Percentiles rank a stretch among this genome's conserved stretches.
Evolutionary conservation across 2,113 vertebrate genomes (phyloP).

Genomic region (Toxostoma redivivum): DNA sequence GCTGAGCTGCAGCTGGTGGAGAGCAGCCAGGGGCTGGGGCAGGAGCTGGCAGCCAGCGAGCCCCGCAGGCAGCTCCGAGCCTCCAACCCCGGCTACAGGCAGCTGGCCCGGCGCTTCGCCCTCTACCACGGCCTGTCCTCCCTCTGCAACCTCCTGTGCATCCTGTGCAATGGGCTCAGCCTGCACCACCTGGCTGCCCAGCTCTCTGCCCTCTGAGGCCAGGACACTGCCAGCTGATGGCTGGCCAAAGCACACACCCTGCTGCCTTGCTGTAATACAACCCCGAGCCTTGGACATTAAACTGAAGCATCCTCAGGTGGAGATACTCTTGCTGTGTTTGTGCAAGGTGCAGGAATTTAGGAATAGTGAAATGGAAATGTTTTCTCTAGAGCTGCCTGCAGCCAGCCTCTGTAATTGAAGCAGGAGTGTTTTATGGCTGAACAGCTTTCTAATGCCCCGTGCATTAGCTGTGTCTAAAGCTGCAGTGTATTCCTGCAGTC

Average conservation of each 20-base stretch:
- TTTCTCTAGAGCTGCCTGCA: not conserved
- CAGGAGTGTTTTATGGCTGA: not conserved
- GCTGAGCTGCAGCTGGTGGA: conserved; percentile 79
- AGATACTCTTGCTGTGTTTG: not conserved
- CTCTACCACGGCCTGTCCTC: conserved; percentile 75
- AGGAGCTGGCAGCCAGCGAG: conserved; percentile 71
- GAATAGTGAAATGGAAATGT: not conserved
- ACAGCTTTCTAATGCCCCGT: not conserved
- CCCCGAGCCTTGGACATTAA: not conserved
- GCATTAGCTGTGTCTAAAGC: not conserved
- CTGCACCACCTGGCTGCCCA: conserved; percentile 75
- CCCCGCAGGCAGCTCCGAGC: conserved; percentile 69
- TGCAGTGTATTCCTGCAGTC: not conserved
- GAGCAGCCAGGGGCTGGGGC: conserved; percentile 72
- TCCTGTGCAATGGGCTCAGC: conserved; percentile 77
- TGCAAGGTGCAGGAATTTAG: not conserved
- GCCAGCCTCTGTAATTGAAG: not conserved
- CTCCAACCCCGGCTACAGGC: conserved; percentile 65
- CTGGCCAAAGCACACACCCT: too few relatives aligned
- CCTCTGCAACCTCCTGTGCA: conserved; percentile 83
- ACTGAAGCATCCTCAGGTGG: not conserved
- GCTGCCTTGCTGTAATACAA: not conserved
- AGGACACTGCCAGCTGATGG: accelerated
- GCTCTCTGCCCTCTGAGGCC: conserved; percentile 62
- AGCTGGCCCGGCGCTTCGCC: conserved; percentile 65